Conservation (phyloP, 2,113 vertebrate genomes). For the Leucopsar rothschildi region DNA sequence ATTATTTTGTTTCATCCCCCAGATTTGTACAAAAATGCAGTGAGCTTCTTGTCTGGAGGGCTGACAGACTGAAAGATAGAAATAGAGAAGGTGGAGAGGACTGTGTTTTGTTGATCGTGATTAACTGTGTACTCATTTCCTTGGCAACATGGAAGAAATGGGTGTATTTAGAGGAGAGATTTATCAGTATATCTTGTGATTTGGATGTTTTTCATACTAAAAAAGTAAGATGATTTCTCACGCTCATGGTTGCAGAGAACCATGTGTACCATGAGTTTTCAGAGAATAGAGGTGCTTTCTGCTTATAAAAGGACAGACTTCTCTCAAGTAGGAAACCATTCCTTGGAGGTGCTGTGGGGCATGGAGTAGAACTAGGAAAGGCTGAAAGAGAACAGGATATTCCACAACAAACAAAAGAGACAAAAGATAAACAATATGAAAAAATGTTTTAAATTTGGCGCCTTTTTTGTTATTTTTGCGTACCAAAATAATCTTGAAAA, state of each 20-base stretch:
- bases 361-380: not conserved
- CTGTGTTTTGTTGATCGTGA: not conserved
- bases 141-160: slow-evolving; percentile 22
- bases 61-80: not conserved
- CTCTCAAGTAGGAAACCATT: not conserved
- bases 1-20: not conserved
- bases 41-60: not conserved
- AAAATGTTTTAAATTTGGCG: not conserved
- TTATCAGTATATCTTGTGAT: not conserved
- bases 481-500: not conserved
- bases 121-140: slow-evolving; percentile 51
- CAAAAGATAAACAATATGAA: not conserved
- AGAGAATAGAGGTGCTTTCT: not conserved
- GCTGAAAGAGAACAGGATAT: not conserved
- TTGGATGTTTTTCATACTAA: not conserved
- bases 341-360: not conserved
- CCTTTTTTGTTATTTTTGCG: not conserved
- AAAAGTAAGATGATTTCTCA: not conserved
- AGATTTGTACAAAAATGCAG: not conserved
- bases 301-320: not conserved
- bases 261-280: not conserved
- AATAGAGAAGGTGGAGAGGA: not conserved
- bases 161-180: not conserved
- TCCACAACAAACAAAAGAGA: not conserved
- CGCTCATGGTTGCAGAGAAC: not conserved